Percentiles rank a stretch among this genome's conserved stretches.
These are phyloP conservation scores for Neoascia interrupta DNA, from an alignment of 2,888 invertebrate genomes.

Conservation along the genomic window DNA sequence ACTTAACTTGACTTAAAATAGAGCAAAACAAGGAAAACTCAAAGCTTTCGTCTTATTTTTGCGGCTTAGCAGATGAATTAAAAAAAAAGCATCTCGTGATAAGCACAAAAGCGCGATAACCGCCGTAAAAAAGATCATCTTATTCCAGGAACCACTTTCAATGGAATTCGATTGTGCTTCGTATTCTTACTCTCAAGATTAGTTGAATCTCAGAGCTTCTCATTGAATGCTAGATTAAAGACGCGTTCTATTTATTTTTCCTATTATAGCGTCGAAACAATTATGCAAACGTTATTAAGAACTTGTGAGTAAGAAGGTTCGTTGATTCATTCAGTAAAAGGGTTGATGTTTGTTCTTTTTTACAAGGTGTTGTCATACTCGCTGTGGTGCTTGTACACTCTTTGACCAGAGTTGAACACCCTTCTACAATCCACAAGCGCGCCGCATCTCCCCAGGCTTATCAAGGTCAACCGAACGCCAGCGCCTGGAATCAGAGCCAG, in stretches of 20 bases:
- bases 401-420: constrained; percentile 12
- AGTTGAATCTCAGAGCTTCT: constrained; percentile 38
- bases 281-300: too few species aligned
- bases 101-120: constrained; percentile 40
- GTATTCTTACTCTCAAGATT: constrained; percentile 32
- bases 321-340: too few species aligned
- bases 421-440: constrained; percentile 16
- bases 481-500: constrained; percentile 19
- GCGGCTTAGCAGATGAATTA: too few species aligned
- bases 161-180: constrained; percentile 36
- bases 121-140: constrained; percentile 26
- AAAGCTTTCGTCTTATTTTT: too few species aligned
- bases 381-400: constrained; percentile 19
- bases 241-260: too few species aligned
- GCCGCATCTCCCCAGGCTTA: constrained; percentile 37
- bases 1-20: too few species aligned
- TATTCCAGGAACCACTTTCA: background rate
- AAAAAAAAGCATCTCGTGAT: constrained; percentile 15
- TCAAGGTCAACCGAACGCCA: constrained; percentile 3
- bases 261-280: too few species aligned
- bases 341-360: too few species aligned
- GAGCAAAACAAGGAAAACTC: constrained; percentile 6
- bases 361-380: too few species aligned
- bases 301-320: too few species aligned
- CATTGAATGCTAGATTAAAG: too few species aligned